These are phyloP conservation scores for Eubasilissa splendida DNA, from an alignment of 2,888 invertebrate species.

Conservation along the genomic window DNA sequence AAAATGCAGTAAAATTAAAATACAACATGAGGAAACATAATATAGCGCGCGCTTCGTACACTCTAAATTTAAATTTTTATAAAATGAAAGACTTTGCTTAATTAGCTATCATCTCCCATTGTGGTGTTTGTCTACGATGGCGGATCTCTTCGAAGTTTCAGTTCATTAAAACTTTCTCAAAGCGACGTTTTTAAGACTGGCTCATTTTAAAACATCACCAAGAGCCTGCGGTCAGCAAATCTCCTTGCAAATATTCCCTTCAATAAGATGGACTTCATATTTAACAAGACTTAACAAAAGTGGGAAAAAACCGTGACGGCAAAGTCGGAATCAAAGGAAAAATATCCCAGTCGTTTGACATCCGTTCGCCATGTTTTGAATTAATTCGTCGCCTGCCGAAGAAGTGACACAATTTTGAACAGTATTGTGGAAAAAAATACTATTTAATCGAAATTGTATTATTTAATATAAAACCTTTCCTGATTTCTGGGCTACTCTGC, in stretches of 20 bases:
- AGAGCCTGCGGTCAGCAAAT: slow-evolving; percentile 55
- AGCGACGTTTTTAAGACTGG: slow-evolving; percentile 39
- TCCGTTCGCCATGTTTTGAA: neutral
- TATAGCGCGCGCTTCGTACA: no score
- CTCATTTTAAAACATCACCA: slow-evolving; percentile 41
- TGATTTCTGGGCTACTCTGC: no score
- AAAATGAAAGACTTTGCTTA: no score
- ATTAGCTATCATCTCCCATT: no score
- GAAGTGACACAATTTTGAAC: no score
- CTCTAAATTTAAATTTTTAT: no score
- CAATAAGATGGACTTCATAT: slow-evolving; percentile 29
- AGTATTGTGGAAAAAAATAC: no score
- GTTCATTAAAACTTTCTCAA: slow-evolving; percentile 34
- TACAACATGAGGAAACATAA: no score
- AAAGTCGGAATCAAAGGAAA: slow-evolving; percentile 30
- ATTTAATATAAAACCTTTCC: no score
- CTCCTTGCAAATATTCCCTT: slow-evolving; percentile 42
- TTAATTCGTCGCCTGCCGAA: neutral
- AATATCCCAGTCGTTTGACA: neutral
- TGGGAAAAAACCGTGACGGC: slow-evolving; percentile 8
- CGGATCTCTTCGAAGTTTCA: slow-evolving; percentile 5
- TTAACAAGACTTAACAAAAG: slow-evolving; percentile 39
- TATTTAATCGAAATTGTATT: no score
- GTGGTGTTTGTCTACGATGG: no score
- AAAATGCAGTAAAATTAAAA: no score